phyloP scores from a whole-genome alignment of 2,888 invertebrate species.

The Tanypteryx hageni region DNA sequence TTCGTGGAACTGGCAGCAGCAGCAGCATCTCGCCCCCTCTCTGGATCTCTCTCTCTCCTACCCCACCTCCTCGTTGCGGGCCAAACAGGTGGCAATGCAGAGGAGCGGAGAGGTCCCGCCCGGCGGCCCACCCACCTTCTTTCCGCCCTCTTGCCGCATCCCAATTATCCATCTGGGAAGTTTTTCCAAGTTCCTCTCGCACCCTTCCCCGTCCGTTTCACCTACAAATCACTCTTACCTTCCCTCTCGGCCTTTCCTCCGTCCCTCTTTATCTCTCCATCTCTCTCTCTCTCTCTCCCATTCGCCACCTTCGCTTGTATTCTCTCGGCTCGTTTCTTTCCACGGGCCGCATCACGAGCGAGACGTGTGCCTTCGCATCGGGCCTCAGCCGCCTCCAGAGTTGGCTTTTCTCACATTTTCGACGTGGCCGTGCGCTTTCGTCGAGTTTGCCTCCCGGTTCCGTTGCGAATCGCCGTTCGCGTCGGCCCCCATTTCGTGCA shows the following conservation, averaged over 20 bases:
- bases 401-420: not conserved
- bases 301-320: not conserved
- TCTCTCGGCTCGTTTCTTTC: not conserved
- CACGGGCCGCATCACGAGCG: not conserved
- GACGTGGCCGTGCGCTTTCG: not conserved
- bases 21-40: not conserved
- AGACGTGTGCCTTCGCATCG: not conserved
- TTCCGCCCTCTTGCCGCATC: constrained; percentile 48
- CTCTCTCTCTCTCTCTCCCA: not conserved
- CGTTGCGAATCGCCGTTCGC: not conserved
- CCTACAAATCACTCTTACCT: constrained; percentile 1
- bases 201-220: not conserved
- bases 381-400: not conserved
- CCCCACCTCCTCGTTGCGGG: not conserved
- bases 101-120: not conserved
- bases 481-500: no score
- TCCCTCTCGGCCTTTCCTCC: not conserved
- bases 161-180: constrained; percentile 60
- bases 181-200: constrained; percentile 35
- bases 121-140: not conserved
- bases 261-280: not conserved
- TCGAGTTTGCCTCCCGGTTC: not conserved
- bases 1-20: constrained; percentile 53
- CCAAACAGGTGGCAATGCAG: constrained; percentile 57
- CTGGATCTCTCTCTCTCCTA: not conserved